phyloP scores from a whole-genome alignment of 2,113 vertebrate genomes.

The Bungarus multicinctus region DNA sequence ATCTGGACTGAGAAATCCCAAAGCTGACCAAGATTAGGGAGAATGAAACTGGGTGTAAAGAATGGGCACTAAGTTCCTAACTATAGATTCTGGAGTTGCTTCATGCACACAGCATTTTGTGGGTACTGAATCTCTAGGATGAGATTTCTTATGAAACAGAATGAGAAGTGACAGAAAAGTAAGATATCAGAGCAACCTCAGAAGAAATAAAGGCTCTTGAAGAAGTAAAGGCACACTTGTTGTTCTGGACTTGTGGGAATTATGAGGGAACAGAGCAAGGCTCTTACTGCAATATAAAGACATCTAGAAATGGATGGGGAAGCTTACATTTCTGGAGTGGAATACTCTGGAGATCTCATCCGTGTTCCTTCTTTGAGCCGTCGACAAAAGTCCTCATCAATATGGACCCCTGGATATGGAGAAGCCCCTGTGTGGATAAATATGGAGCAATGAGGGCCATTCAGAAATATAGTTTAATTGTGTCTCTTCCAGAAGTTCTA shows the following conservation, averaged over 20 bases:
- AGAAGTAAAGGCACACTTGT: too few species aligned
- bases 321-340: conserved; percentile 89
- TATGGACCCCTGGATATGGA: conserved; percentile 90
- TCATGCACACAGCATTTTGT: neutral
- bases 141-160: neutral
- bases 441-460: neutral
- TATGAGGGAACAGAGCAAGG: neutral
- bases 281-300: neutral
- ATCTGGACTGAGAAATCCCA: neutral
- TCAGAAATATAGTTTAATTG: neutral
- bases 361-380: conserved; percentile 88
- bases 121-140: neutral
- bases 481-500: neutral
- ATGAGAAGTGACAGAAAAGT: neutral
- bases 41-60: neutral
- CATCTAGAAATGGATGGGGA: neutral
- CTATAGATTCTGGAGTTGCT: neutral
- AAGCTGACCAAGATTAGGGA: neutral
- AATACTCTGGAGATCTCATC: conserved; percentile 91
- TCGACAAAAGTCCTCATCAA: conserved; percentile 92
- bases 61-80: neutral
- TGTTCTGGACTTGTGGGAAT: neutral
- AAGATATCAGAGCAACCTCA: neutral
- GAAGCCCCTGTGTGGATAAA: conserved; percentile 78
- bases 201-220: neutral